Evolutionary conservation across 2,888 invertebrate species (phyloP), one percentile per base, ranked within the genome.

Genomic region (Rhogogaster chlorosoma): DNA sequence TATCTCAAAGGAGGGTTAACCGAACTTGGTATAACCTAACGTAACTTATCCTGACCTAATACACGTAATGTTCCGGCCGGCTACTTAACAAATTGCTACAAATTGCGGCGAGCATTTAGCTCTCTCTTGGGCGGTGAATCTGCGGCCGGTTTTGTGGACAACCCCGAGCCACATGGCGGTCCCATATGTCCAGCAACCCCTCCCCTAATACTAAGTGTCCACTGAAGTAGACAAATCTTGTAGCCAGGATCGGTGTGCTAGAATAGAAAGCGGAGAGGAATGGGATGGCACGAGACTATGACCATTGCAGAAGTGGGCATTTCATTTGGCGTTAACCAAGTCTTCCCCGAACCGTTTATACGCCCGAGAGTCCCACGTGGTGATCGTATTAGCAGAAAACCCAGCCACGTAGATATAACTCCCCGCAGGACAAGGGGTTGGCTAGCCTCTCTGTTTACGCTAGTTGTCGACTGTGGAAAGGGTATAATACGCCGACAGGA

Each of bases 51-150:
- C 57, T 61, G 80, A 90, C 88, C 91, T 90, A 93, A 93, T 93
- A 92, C 92, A 93, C 91, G 92, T 93, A 93, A 93, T 93, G 93
- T 92, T 93, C 91, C 89, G 90, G 90, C 90, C 88, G 90, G 91
- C 92, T 93, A 93, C 93, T 93, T 93, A 93, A 93, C 93, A 93
- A 93, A 93, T 93, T 93, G 93, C 93, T 93, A 93, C 93, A 93
- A 93, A 93, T 93, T 93, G 93, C 91, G 91, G 90, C 87, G 87
- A 90, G 89, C 92, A 90, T 92, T 93, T 92, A 92, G 90, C 90
- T 89, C 85, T 87, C 38, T 89, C 85, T 87, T 10, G 86, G 87
- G 87, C 88, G 88, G 87, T 87, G 87, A 87, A 78, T 75, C 84
- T 85, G 85, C 86, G 87, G 88, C 88, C 86, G 89, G 88, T 91